Conservation (phyloP, 2,113 vertebrate genomes). For the Chlorocebus sabaeus region DNA sequence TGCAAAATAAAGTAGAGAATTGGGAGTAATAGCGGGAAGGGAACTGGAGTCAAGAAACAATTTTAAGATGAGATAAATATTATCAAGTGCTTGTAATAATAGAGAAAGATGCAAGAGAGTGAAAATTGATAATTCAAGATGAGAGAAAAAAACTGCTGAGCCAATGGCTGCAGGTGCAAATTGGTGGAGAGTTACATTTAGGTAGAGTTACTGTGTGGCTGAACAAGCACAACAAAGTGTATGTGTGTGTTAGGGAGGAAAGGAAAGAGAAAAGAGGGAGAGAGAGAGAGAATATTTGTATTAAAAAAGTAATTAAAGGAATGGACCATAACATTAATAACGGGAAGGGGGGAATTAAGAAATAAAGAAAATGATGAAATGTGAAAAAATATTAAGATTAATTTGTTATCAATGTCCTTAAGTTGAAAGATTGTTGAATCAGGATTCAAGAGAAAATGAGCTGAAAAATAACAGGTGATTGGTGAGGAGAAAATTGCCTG, state of each 20-base stretch:
- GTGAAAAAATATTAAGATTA: background rate
- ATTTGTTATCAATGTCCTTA: background rate
- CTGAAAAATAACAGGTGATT: background rate
- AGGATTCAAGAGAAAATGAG: background rate
- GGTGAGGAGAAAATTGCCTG: background rate
- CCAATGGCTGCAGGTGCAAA: background rate
- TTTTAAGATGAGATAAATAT: background rate
- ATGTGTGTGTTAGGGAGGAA: background rate
- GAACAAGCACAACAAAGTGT: background rate
- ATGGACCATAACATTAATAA: background rate
- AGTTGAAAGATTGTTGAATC: background rate
- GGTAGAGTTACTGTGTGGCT: background rate
- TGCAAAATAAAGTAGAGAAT: background rate
- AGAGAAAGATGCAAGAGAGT: background rate
- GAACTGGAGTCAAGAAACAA: background rate
- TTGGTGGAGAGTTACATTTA: background rate
- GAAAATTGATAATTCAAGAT: background rate
- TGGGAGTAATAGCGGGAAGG: background rate
- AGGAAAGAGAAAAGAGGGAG: background rate
- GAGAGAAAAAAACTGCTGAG: background rate
- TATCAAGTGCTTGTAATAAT: background rate
- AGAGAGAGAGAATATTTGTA: background rate
- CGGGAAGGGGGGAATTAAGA: background rate
- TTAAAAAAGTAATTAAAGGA: background rate
- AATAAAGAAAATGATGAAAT: background rate